Evolutionary conservation across 2,888 invertebrate genomes (phyloP).

Genomic region (Oithona nana): DNA sequence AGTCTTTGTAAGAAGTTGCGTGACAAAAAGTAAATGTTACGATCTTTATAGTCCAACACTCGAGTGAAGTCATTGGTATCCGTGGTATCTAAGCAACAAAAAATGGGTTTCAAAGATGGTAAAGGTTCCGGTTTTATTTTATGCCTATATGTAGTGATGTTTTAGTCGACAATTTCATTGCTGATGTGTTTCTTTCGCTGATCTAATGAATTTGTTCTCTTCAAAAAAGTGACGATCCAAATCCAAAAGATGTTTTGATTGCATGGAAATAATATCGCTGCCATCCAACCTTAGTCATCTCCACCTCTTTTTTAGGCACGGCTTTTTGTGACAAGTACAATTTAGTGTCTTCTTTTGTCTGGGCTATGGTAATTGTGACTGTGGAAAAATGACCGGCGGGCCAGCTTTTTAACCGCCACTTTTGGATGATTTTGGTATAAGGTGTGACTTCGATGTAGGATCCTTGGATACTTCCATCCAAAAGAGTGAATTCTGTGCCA

Average conservation of each 20-base stretch:
- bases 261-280: slow-evolving; percentile 82
- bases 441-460: slow-evolving; percentile 43
- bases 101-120: too few relatives aligned
- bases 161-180: too few relatives aligned
- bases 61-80: too few relatives aligned
- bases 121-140: too few relatives aligned
- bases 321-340: slow-evolving; percentile 60
- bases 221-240: slow-evolving; percentile 39
- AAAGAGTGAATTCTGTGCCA: slow-evolving; percentile 71
- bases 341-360: slow-evolving; percentile 72
- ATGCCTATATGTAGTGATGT: too few relatives aligned
- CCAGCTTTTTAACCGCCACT: slow-evolving; percentile 90
- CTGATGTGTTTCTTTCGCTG: too few relatives aligned
- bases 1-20: too few relatives aligned
- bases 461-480: slow-evolving; percentile 79
- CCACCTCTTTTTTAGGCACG: slow-evolving; percentile 52
- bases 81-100: too few relatives aligned
- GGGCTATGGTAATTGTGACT: slow-evolving; percentile 62
- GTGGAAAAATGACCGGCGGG: slow-evolving; percentile 73
- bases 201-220: too few relatives aligned
- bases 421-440: slow-evolving; percentile 60
- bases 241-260: slow-evolving; percentile 79
- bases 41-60: too few relatives aligned
- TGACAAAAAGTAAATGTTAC: too few relatives aligned
- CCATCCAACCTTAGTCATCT: slow-evolving; percentile 72